phyloP scores from a whole-genome alignment of 2,888 invertebrate genomes.

The Pyrochroa serraticornis region DNA sequence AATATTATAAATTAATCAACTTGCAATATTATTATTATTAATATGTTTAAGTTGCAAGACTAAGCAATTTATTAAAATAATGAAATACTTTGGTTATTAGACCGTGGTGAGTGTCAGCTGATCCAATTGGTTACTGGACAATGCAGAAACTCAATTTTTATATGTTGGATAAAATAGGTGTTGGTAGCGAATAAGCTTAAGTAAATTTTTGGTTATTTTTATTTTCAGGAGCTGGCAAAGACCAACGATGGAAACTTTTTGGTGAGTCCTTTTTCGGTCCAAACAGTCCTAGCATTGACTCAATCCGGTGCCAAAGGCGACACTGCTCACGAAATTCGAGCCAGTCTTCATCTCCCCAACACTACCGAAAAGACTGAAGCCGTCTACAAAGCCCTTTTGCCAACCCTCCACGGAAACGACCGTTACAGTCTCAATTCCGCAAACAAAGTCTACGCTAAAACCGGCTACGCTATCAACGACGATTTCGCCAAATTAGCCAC shows the following conservation, averaged over 20 bases:
- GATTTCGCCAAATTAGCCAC: slow-evolving; percentile 64
- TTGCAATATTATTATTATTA: too few relatives aligned
- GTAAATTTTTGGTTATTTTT: too few relatives aligned
- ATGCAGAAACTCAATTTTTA: too few relatives aligned
- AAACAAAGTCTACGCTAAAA: slow-evolving; percentile 68
- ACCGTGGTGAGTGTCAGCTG: too few relatives aligned
- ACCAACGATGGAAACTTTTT: slow-evolving; percentile 37
- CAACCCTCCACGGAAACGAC: slow-evolving; percentile 34
- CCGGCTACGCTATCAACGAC: slow-evolving; percentile 61
- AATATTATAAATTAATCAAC: too few relatives aligned
- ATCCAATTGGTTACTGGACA: too few relatives aligned
- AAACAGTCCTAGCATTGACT: slow-evolving; percentile 42
- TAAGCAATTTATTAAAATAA: too few relatives aligned
- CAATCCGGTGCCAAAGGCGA: slow-evolving; percentile 40
- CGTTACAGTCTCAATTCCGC: slow-evolving; percentile 42
- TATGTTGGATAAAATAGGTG: too few relatives aligned
- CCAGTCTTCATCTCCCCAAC: slow-evolving; percentile 39
- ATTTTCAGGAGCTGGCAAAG: slow-evolving; percentile 36
- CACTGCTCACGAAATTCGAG: slow-evolving; percentile 38
- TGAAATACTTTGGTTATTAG: too few relatives aligned
- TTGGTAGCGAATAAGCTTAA: too few relatives aligned
- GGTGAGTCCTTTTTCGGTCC: slow-evolving; percentile 43
- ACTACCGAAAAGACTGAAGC: slow-evolving; percentile 29
- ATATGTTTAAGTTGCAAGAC: too few relatives aligned
- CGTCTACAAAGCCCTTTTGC: slow-evolving; percentile 27